phyloP scores from a whole-genome alignment of 2,113 vertebrate species.

The Colius striatus region DNA sequence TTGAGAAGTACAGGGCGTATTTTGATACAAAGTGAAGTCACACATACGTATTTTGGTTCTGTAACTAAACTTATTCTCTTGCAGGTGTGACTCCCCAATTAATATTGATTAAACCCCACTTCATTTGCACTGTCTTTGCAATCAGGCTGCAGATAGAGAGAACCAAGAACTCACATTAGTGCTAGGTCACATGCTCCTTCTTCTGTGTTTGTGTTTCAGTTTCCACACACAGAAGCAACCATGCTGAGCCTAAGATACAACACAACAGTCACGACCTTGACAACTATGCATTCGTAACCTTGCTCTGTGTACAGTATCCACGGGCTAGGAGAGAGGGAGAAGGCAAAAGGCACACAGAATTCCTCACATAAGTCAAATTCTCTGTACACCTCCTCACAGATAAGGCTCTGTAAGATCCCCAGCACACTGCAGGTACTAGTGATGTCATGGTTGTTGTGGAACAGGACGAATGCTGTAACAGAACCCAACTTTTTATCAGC shows the following conservation, averaged over 20 bases:
- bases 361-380: neutral
- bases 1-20: neutral
- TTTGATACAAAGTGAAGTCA: slow-evolving; percentile 11
- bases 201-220: neutral
- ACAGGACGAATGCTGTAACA: neutral
- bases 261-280: neutral
- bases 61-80: neutral
- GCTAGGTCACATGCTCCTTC: neutral
- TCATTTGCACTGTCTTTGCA: neutral
- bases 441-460: neutral
- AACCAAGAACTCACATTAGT: neutral
- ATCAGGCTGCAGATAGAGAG: neutral
- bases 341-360: neutral
- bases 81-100: neutral
- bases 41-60: neutral
- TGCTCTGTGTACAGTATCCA: neutral
- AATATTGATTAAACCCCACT: neutral
- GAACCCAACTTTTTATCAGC: neutral
- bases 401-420: neutral
- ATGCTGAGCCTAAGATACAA: neutral
- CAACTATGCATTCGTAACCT: neutral
- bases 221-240: neutral
- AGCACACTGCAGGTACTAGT: neutral
- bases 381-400: neutral
- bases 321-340: neutral